These are phyloP conservation scores for Lepilemur ruficaudatus DNA, from an alignment of 2,797 vertebrate species.

Conservation along the genomic window DNA sequence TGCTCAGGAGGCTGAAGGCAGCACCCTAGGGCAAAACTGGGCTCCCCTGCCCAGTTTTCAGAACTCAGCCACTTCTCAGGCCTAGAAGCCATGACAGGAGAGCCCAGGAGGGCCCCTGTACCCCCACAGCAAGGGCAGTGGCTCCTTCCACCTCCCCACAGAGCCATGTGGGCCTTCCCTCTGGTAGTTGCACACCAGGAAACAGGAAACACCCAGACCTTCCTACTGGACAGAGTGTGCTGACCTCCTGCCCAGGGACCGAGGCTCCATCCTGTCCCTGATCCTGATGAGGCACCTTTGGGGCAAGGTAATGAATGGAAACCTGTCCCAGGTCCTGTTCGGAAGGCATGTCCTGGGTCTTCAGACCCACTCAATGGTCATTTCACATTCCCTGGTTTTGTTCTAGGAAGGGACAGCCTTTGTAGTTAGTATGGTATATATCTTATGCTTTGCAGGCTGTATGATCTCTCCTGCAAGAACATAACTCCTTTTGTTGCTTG, in stretches of 20 bases:
- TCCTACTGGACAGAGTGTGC: background rate
- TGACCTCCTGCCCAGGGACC: rapidly evolving
- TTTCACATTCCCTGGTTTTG: background rate
- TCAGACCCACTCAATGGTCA: rapidly evolving
- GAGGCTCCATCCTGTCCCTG: rapidly evolving
- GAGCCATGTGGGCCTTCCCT: background rate
- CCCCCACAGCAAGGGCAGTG: background rate
- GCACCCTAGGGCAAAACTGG: rapidly evolving
- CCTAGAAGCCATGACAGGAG: background rate
- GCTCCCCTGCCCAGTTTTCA: background rate
- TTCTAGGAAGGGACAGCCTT: background rate
- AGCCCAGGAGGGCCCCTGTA: background rate
- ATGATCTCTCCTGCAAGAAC: too few relatives aligned
- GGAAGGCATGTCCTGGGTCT: rapidly evolving
- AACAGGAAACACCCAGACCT: background rate
- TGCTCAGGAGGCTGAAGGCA: background rate
- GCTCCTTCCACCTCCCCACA: background rate
- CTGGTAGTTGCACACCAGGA: rapidly evolving
- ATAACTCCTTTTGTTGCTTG: too few relatives aligned
- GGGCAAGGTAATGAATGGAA: too few relatives aligned
- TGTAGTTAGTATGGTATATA: too few relatives aligned
- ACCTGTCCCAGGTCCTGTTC: background rate
- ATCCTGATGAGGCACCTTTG: background rate
- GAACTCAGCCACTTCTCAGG: background rate
- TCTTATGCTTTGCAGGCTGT: too few relatives aligned